A percentile compares a stretch with the other conserved stretches of the same genome.
phyloP scores from a whole-genome alignment of 2,888 invertebrate genomes.

The Aleiodes testaceus region DNA sequence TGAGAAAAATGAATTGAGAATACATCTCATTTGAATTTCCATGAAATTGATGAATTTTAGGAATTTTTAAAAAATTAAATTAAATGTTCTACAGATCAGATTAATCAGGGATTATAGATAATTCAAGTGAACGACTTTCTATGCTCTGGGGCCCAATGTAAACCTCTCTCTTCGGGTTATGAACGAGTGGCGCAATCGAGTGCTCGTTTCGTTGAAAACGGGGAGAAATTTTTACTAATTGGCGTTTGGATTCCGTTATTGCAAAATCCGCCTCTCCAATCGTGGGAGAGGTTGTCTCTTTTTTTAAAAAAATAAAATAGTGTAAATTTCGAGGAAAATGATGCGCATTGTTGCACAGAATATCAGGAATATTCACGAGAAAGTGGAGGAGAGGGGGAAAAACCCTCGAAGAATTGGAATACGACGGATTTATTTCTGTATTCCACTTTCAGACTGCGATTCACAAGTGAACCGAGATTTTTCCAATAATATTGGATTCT shows the following conservation, averaged over 20 bases:
- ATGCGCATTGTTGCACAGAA: conserved; percentile 1
- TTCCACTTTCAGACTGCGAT: conserved; percentile 21
- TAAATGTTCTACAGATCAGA: neutral
- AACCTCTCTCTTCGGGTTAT: conserved; percentile 36
- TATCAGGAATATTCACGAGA: conserved; percentile 20
- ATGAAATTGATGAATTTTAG: too few species aligned
- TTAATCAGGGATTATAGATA: neutral
- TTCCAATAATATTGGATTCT: conserved; percentile 38
- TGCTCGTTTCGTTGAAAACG: conserved; percentile 14
- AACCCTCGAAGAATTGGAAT: conserved; percentile 2
- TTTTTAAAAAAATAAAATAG: neutral
- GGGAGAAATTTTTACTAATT: conserved; percentile 43
- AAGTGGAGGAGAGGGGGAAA: neutral
- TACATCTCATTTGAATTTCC: too few species aligned
- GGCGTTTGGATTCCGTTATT: conserved; percentile 29
- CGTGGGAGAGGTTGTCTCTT: conserved; percentile 40
- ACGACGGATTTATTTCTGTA: conserved; percentile 30
- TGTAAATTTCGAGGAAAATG: conserved; percentile 4
- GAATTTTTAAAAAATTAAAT: too few species aligned
- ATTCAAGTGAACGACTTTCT: conserved; percentile 36
- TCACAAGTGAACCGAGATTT: conserved; percentile 24
- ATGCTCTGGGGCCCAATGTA: conserved; percentile 36
- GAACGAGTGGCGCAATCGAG: conserved; percentile 37
- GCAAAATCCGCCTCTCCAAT: conserved; percentile 14
- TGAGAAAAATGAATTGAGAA: too few species aligned